Evolutionary conservation across 2,113 vertebrate genomes (phyloP).

Genomic region (Suricata suricatta): DNA sequence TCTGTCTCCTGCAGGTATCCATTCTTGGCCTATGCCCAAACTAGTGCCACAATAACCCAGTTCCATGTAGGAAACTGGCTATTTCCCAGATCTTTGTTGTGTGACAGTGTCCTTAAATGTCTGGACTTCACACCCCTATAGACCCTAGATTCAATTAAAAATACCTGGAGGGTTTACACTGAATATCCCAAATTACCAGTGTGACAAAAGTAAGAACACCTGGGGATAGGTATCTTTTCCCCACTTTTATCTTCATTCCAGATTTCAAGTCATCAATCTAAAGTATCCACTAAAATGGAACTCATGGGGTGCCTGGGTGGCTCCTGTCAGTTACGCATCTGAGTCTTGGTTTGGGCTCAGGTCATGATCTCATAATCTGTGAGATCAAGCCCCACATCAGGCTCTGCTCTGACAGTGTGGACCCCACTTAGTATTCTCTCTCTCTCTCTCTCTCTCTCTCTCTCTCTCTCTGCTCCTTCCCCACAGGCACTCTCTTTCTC

Average conservation of each 20-base stretch:
- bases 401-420: too few species aligned
- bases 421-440: too few species aligned
- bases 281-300: neutral
- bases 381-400: too few species aligned
- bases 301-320: too few species aligned
- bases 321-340: too few species aligned
- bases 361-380: too few species aligned
- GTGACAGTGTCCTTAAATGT: neutral
- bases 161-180: neutral
- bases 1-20: neutral
- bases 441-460: too few species aligned
- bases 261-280: neutral
- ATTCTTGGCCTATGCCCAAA: neutral
- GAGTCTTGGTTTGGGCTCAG: too few species aligned
- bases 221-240: neutral
- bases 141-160: neutral
- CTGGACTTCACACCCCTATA: neutral
- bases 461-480: too few species aligned
- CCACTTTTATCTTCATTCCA: neutral
- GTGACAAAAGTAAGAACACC: neutral
- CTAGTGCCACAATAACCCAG: neutral
- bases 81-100: neutral
- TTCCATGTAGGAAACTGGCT: neutral
- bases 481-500: too few species aligned
- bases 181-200: neutral